These are phyloP conservation scores for Sitodiplosis mosellana DNA, from an alignment of 1,140 invertebrate species.

Conservation along the genomic window DNA sequence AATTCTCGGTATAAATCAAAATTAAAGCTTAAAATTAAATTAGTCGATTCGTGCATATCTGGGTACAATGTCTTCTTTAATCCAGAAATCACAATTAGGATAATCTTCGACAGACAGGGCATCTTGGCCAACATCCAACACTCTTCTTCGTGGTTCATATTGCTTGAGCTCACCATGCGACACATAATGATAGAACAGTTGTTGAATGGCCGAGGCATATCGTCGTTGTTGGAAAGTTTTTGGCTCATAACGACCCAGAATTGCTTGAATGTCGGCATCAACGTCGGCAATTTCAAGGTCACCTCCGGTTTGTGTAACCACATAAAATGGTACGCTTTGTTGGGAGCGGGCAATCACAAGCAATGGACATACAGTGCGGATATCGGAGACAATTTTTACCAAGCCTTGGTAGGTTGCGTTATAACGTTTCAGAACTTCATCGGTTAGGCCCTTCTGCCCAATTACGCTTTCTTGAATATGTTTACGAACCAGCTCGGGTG, in stretches of 20 bases:
- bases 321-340: constrained; percentile 46
- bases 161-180: constrained; percentile 45
- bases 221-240: constrained; percentile 47
- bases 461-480: constrained; percentile 43
- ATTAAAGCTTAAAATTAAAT: constrained; percentile 1
- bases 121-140: constrained; percentile 50
- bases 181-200: constrained; percentile 63
- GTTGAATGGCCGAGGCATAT: constrained; percentile 59
- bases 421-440: constrained; percentile 40
- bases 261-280: constrained; percentile 52
- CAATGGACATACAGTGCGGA: constrained; percentile 60
- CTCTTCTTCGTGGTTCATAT: constrained; percentile 28
- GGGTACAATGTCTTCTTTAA: constrained; percentile 50
- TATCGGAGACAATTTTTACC: constrained; percentile 53
- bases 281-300: constrained; percentile 35
- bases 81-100: constrained; percentile 56
- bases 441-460: constrained; percentile 35
- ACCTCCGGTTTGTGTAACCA: constrained; percentile 40
- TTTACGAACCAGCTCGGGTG: constrained; percentile 35
- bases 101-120: constrained; percentile 36
- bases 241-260: constrained; percentile 53
- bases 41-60: constrained; percentile 35
- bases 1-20: too few species aligned
- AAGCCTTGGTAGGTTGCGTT: constrained; percentile 45
- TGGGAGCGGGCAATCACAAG: constrained; percentile 37